Evolutionary conservation across 2,888 invertebrate species (phyloP).

Genomic region (Lissocephala sabroskyi): DNA sequence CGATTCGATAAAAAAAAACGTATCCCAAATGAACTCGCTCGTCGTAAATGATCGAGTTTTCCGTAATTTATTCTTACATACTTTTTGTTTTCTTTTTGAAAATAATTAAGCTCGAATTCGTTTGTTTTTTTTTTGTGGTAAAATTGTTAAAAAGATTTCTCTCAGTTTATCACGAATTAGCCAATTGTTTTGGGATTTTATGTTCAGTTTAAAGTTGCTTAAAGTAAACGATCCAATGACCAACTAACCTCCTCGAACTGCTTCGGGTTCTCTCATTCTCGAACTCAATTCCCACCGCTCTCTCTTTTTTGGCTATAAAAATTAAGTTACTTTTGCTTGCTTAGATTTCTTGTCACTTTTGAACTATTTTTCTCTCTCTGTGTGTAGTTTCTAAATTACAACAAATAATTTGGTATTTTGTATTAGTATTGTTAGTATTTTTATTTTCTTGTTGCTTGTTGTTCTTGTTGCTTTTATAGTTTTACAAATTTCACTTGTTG

Average conservation of each 20-base stretch:
- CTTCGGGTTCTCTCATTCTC: no score
- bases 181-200: conserved; percentile 24
- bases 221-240: conserved; percentile 47
- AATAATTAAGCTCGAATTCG: conserved; percentile 58
- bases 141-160: conserved; percentile 32
- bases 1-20: conserved; percentile 27
- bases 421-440: conserved; percentile 31
- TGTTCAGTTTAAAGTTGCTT: conserved; percentile 34
- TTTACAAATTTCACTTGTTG: conserved; percentile 41
- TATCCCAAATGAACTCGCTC: conserved; percentile 25
- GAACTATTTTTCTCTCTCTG: conserved; percentile 46
- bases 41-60: conserved; percentile 6
- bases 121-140: conserved; percentile 17
- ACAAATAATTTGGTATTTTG: conserved; percentile 40
- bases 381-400: conserved; percentile 35
- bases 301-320: conserved; percentile 69
- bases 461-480: conserved; percentile 27
- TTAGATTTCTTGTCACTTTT: conserved; percentile 40
- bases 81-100: conserved; percentile 28
- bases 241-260: conserved; percentile 11
- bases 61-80: conserved; percentile 5
- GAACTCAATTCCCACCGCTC: conserved; percentile 1
- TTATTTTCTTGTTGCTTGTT: conserved; percentile 24
- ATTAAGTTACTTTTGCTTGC: conserved; percentile 61
- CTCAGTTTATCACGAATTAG: conserved; percentile 38